Percentiles rank a stretch among this genome's conserved stretches.
These are phyloP conservation scores for Rhynchophorus ferrugineus DNA, from an alignment of 1,140 invertebrate genomes.

Conservation along the genomic window DNA sequence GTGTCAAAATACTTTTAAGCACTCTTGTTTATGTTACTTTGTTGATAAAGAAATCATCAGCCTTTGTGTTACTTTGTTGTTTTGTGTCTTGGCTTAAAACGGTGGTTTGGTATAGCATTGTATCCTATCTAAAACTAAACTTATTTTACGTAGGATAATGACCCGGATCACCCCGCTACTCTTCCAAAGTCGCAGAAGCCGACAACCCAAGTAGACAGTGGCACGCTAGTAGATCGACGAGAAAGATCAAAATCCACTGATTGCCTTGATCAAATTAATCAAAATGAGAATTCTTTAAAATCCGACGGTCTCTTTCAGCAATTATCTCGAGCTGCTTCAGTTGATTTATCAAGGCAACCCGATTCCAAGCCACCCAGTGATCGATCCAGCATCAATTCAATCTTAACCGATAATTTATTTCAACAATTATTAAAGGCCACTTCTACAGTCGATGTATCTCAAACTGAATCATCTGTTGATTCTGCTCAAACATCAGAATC, in stretches of 20 bases:
- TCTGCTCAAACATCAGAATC: neutral
- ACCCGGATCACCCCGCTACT: constrained; percentile 25
- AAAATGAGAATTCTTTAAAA: neutral
- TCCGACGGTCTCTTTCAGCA: neutral
- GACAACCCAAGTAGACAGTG: constrained; percentile 18
- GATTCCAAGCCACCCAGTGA: too few species aligned
- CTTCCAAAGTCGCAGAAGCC: constrained; percentile 24
- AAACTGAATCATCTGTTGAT: neutral
- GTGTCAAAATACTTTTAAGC: too few species aligned
- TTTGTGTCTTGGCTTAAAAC: too few species aligned
- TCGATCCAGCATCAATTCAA: neutral
- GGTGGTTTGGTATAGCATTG: too few species aligned
- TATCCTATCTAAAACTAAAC: too few species aligned
- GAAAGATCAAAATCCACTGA: constrained; percentile 10
- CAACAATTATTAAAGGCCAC: neutral
- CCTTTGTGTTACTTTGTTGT: too few species aligned
- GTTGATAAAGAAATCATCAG: too few species aligned
- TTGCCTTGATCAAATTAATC: constrained; percentile 1
- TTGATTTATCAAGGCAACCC: too few species aligned
- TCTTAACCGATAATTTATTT: neutral
- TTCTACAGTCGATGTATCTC: neutral
- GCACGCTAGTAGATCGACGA: constrained; percentile 6
- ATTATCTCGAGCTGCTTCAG: constrained; percentile 6
- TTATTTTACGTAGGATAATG: too few species aligned
- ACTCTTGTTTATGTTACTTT: too few species aligned